Evolutionary conservation across 2,888 invertebrate species (phyloP).

Genomic region (Drosophila villosipedis): DNA sequence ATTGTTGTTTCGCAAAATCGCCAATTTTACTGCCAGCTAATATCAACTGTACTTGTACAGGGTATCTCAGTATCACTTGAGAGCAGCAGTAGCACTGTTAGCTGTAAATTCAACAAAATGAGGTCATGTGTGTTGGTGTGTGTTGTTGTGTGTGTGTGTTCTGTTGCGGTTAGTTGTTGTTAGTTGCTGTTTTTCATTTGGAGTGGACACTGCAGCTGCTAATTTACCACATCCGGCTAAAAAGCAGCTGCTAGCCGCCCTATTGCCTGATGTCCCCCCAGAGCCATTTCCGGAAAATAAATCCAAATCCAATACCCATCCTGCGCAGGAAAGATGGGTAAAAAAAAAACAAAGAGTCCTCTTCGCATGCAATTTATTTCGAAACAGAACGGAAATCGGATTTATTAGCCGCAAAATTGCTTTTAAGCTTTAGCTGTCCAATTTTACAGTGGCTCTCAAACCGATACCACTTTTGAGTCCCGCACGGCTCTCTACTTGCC

Average conservation of each 20-base stretch:
- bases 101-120: conserved; percentile 31
- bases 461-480: conserved; percentile 11
- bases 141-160: conserved; percentile 12
- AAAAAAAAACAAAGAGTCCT: conserved; percentile 1
- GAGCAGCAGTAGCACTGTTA: conserved; percentile 4
- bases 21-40: no score
- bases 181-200: conserved; percentile 32
- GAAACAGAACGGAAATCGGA: conserved; percentile 83
- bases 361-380: conserved; percentile 78
- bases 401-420: conserved; percentile 85
- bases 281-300: conserved; percentile 66
- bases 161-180: conserved; percentile 1
- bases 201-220: conserved; percentile 60
- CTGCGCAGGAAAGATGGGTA: neutral
- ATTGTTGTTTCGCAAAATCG: no score
- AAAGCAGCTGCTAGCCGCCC: conserved; percentile 34
- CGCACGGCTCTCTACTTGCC: neutral
- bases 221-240: conserved; percentile 75
- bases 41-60: conserved; percentile 7
- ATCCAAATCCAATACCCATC: conserved; percentile 12
- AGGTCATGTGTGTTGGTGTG: conserved; percentile 54
- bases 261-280: conserved; percentile 40
- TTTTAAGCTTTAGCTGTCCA: conserved; percentile 70
- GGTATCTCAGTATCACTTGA: conserved; percentile 19
- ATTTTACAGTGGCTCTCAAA: conserved; percentile 71